These are phyloP conservation scores for Eulithis testata DNA, from an alignment of 2,888 invertebrate genomes.

Conservation along the genomic window DNA sequence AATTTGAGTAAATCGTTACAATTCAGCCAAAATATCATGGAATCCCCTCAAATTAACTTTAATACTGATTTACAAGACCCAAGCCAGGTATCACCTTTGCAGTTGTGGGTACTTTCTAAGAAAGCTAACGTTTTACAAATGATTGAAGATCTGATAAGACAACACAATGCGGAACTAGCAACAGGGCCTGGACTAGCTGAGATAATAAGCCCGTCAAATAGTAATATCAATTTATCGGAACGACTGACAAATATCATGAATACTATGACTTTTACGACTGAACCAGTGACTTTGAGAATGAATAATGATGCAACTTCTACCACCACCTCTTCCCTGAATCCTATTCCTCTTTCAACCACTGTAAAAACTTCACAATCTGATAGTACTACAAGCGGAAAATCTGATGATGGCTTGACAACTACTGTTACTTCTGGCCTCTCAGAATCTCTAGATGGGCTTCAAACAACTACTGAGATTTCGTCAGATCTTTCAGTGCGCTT, in stretches of 20 bases:
- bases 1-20: slow-evolving; percentile 43
- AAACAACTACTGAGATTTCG: slow-evolving; percentile 37
- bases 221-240: slow-evolving; percentile 63
- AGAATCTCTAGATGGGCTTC: slow-evolving; percentile 32
- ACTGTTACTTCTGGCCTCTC: slow-evolving; percentile 34
- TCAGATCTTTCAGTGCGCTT: slow-evolving; percentile 36
- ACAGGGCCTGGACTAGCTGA: slow-evolving; percentile 66
- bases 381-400: slow-evolving; percentile 44
- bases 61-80: slow-evolving; percentile 57
- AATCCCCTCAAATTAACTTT: slow-evolving; percentile 48
- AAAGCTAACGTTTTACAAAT: slow-evolving; percentile 79
- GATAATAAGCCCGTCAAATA: slow-evolving; percentile 54
- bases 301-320: slow-evolving; percentile 47
- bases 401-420: slow-evolving; percentile 42
- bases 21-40: slow-evolving; percentile 42
- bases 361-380: slow-evolving; percentile 44
- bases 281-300: slow-evolving; percentile 48
- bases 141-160: slow-evolving; percentile 78
- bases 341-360: slow-evolving; percentile 47
- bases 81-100: slow-evolving; percentile 66
- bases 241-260: slow-evolving; percentile 73
- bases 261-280: slow-evolving; percentile 66
- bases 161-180: slow-evolving; percentile 75
- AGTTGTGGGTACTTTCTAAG: slow-evolving; percentile 77
- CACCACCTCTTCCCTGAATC: slow-evolving; percentile 48